A percentile compares a stretch with the other conserved stretches of the same genome.
Conservation (phyloP, 2,888 invertebrate species). For the Bellardia bayeri region DNA sequence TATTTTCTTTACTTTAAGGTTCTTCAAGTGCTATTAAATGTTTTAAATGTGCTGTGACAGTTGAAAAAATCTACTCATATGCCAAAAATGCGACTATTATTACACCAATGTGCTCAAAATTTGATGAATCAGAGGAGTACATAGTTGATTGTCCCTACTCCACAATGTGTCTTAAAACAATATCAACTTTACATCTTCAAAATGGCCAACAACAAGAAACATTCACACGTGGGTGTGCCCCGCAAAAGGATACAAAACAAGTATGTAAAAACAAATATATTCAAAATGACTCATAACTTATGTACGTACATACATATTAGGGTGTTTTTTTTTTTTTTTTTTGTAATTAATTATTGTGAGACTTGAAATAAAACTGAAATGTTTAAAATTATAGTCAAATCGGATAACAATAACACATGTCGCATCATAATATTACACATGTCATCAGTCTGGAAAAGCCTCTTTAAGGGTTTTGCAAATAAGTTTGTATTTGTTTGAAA, state of each 20-base stretch:
- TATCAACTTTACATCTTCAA: constrained; percentile 87
- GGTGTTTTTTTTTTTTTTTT: too few species aligned
- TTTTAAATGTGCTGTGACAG: constrained; percentile 90
- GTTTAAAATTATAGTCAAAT: too few species aligned
- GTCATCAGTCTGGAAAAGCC: too few species aligned
- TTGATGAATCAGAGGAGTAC: constrained; percentile 89
- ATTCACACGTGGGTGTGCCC: constrained; percentile 88
- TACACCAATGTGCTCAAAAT: constrained; percentile 89
- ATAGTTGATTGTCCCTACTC: constrained; percentile 91
- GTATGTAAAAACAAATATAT: constrained; percentile 74
- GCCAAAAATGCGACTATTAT: constrained; percentile 85
- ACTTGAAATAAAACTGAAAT: too few species aligned
- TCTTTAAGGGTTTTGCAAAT: too few species aligned
- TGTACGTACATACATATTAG: background rate
- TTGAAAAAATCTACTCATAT: constrained; percentile 83
- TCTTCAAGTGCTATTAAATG: constrained; percentile 86
- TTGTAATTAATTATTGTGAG: too few species aligned
- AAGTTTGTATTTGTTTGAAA: too few species aligned
- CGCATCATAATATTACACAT: too few species aligned
- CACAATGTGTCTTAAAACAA: constrained; percentile 92
- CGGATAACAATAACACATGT: too few species aligned
- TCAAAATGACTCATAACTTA: constrained; percentile 11
- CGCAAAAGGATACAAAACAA: constrained; percentile 87
- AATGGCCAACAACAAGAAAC: constrained; percentile 85
- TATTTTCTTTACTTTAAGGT: constrained; percentile 73